Conservation (phyloP, 30 jellyfish, hydroid and myxozoan species). For the Mastigias papua region DNA sequence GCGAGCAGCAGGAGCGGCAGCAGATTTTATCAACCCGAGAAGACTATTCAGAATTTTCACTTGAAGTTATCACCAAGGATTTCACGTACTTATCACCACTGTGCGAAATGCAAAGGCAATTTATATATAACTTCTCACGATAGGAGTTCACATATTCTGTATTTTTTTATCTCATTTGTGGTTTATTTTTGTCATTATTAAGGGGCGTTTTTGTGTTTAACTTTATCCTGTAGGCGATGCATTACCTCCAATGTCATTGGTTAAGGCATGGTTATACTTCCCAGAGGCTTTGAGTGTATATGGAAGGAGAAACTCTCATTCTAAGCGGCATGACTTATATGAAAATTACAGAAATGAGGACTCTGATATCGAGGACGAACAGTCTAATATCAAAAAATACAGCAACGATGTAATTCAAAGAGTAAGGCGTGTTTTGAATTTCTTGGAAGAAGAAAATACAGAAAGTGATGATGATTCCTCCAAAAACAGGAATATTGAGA, state of each 20-base stretch:
- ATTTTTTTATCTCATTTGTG: too few relatives aligned
- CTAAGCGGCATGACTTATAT: not conserved
- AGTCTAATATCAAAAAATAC: not conserved
- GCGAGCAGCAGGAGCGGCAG: too few relatives aligned
- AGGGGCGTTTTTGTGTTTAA: not conserved
- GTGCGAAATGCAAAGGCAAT: too few relatives aligned
- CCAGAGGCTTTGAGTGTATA: slow-evolving; percentile 38
- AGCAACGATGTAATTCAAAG: not conserved
- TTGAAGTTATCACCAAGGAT: too few relatives aligned
- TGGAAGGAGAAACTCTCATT: not conserved
- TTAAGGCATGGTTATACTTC: slow-evolving; percentile 37
- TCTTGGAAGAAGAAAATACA: not conserved
- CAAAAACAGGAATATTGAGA: not conserved
- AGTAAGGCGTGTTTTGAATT: slow-evolving; percentile 10
- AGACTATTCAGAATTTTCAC: too few relatives aligned
- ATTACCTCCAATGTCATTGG: slow-evolving; percentile 54
- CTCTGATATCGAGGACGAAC: not conserved
- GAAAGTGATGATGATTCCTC: not conserved
- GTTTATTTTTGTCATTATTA: too few relatives aligned
- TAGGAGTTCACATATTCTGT: too few relatives aligned
- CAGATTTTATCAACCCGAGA: too few relatives aligned
- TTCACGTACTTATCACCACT: too few relatives aligned
- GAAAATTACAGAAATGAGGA: not conserved
- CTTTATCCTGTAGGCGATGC: slow-evolving; percentile 28
- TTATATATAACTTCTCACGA: too few relatives aligned